Evolutionary conservation across 2,888 invertebrate genomes (phyloP), one percentile per base, ranked within the genome.

Genomic region (Zele albiditarsus): DNA sequence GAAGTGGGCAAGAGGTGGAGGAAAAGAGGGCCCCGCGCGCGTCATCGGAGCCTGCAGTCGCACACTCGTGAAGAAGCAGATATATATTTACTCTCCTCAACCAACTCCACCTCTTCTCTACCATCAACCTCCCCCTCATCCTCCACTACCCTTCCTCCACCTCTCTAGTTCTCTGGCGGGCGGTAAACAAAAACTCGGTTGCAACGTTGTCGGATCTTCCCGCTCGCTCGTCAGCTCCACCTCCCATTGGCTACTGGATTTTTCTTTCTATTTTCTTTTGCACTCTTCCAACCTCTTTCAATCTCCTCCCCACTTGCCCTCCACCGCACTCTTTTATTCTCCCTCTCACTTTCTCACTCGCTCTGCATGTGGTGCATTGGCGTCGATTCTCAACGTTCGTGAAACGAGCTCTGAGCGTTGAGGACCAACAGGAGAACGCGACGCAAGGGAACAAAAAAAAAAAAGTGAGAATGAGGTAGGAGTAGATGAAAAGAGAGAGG

Each of bases 191-290:
- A 87, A 87, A 87, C 86, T 86, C 83, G 71, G 80, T 80, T 82
- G 86, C 87, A 85, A 87, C 87, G 87, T 87, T 87, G 87, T 87
- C 87, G 85, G 87, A 86, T 87, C 87, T 87, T 85, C 80, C 84
- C 84, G 85, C 84, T 84, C 82, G 71, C 80, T 79, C 82, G 79
- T 82, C 80, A 71, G 68, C 78, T 49, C 74, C 77, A 72, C 57
- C 78, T 80, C 80, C 82, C 79, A 85, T 85, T 85, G 85, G 85
- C 86, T 85, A 83, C 80, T 78, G 82, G 80, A 84, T 85, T 85
- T 87, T 86, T 86, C 79, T 85, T 80, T 83, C 83, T 81, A 82
- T 82, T 81, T 82, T 80, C 77, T 74, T 66, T 78, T 67, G 73
- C 66, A 53, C 77, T 73, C 75, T 78, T 69, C 70, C 78, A 62